Conservation (phyloP, 92 coral and sea anemone species). For the Porites lobata region DNA sequence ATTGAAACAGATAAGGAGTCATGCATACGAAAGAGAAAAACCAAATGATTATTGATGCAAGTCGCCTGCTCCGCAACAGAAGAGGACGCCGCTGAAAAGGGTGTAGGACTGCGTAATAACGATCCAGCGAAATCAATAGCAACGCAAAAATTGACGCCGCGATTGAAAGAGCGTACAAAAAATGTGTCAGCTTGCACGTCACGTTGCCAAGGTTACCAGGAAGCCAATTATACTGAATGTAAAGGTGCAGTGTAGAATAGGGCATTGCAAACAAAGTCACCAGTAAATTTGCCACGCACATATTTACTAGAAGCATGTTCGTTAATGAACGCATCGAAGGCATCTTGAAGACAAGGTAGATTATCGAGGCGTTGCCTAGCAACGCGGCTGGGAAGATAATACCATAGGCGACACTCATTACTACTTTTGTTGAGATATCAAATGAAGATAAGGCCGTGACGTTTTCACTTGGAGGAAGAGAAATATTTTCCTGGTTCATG, state of each 20-base stretch:
- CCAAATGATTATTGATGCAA: slow-evolving; percentile 74
- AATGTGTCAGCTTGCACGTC: slow-evolving; percentile 79
- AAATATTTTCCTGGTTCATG: not conserved
- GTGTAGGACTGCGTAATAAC: slow-evolving; percentile 79
- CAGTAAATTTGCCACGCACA: slow-evolving; percentile 85
- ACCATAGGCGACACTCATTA: slow-evolving; percentile 72
- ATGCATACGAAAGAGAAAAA: slow-evolving; percentile 63
- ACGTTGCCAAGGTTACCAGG: slow-evolving; percentile 71
- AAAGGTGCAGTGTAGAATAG: slow-evolving; percentile 69
- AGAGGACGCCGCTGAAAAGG: slow-evolving; percentile 66
- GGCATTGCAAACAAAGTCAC: slow-evolving; percentile 86
- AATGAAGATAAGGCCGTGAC: not conserved
- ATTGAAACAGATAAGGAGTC: slow-evolving; percentile 82
- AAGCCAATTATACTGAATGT: slow-evolving; percentile 58
- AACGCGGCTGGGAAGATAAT: slow-evolving; percentile 79
- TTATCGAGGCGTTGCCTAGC: slow-evolving; percentile 77
- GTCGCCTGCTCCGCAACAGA: slow-evolving; percentile 68
- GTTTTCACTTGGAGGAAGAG: slow-evolving; percentile 18
- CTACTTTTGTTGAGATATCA: slow-evolving; percentile 53
- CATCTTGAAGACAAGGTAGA: slow-evolving; percentile 72
- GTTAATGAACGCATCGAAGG: slow-evolving; percentile 81
- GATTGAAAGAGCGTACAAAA: slow-evolving; percentile 82
- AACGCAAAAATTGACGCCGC: slow-evolving; percentile 90
- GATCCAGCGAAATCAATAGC: slow-evolving; percentile 77
- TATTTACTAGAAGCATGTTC: slow-evolving; percentile 82